A percentile compares a stretch with the other conserved stretches of the same genome.
Conservation (phyloP, 1,140 invertebrate genomes). For the Lordiphosa clarofinis region DNA sequence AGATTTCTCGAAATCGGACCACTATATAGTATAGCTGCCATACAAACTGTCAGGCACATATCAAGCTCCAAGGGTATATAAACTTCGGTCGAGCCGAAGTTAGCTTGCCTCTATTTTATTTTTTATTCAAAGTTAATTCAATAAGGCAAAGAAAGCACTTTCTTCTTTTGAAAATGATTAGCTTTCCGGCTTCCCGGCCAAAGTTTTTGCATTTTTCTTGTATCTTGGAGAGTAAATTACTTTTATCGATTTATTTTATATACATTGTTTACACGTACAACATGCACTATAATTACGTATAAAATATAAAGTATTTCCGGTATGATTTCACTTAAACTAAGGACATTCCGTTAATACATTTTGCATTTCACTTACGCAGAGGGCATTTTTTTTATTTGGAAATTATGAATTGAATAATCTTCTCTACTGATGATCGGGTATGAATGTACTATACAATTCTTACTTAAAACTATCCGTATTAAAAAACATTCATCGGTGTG, state of each 20-base stretch:
- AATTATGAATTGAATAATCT: not conserved
- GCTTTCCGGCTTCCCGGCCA: no score
- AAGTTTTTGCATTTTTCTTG: no score
- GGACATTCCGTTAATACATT: no score
- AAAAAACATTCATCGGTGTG: conserved; percentile 1
- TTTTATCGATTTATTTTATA: conserved; percentile 5
- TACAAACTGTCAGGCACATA: no score
- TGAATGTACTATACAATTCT: not conserved
- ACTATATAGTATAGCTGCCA: no score
- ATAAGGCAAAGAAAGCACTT: no score
- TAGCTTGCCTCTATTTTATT: no score
- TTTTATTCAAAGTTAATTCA: no score
- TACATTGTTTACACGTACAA: conserved; percentile 5
- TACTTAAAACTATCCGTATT: conserved; percentile 6
- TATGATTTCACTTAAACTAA: conserved; percentile 10
- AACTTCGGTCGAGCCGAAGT: no score
- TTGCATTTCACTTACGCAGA: conserved; percentile 3
- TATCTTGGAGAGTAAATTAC: not conserved
- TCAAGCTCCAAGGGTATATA: no score
- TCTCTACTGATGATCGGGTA: not conserved
- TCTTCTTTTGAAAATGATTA: no score
- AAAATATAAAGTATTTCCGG: conserved; percentile 10
- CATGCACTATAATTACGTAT: conserved; percentile 1
- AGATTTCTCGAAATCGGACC: no score
- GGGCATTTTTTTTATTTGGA: conserved; percentile 4